Base-by-base conservation (phyloP, 2,797 vertebrate genomes). In the Microtus obscurus region DNA sequence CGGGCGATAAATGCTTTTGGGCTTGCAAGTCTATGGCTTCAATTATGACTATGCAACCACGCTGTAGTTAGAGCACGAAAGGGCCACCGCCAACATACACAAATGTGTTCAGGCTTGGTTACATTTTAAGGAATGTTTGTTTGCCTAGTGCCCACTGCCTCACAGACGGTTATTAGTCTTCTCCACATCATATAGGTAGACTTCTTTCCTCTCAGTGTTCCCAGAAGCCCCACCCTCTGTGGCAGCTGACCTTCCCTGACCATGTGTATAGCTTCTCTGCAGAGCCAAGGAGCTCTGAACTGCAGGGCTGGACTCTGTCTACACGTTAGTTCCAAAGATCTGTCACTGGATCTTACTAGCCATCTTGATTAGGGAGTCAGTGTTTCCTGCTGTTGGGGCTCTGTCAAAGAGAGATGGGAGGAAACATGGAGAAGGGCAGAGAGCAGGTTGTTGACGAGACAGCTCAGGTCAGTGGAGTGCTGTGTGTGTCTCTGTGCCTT, bases 71-170 rank as follows among this genome's bases (percentile, higher is more conserved):
- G 25, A 48, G 19, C 11, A 37, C 3, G 0, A 77, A 74, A 67
- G 29, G 27, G 51, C 43, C 48, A 25, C 21, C 6, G 5, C 1
- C 0, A 5, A 69, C 11, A 43, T 19, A 9, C 1, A 2, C 1
- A 3, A 23, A 7, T 34, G 31, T 63, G 61, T 31, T 29, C 56
- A 25, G 23, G 4, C n/a, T 53, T 43, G 65, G 73, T 51, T 13
- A 51, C 48, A 51, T 37, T 19, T 23, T 43, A 81, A 80, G 23
- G 5, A 34, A 19, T 17, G 1, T 1, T 90, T 63, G 67, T 81
- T 61, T 56, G 17, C 0, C 0, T 0, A 0, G 29, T 34, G 11
- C n/a, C 17, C 23, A 19, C 29, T 3, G 9, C 27, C 61, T 78
- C 27, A 34, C 45, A 23, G 74, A 34, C 9, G 13, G 53, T 23